These are phyloP conservation scores for Luperina nickerlii DNA, from an alignment of 2,888 invertebrate species.

Conservation along the genomic window DNA sequence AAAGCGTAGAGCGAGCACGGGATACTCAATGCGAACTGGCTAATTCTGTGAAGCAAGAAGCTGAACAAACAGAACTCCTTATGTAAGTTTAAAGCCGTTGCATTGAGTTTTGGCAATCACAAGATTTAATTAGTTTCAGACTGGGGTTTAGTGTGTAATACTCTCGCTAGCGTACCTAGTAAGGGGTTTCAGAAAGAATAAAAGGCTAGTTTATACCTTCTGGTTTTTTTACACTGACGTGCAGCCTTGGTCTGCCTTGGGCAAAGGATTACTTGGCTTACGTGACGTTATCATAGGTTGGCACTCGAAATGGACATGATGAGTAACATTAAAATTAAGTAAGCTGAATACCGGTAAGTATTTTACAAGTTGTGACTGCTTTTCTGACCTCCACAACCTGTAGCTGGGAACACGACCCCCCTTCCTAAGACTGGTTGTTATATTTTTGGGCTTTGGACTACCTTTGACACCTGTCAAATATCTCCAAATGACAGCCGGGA, in stretches of 20 bases:
- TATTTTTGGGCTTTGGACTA: background rate
- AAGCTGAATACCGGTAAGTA: too few relatives aligned
- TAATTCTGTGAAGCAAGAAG: constrained; percentile 70
- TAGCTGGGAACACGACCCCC: too few relatives aligned
- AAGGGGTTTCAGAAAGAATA: too few relatives aligned
- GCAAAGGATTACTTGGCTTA: background rate
- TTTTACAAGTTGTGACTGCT: too few relatives aligned
- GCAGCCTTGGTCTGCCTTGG: background rate
- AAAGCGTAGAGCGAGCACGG: constrained; percentile 69
- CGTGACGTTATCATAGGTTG: background rate
- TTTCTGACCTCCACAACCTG: too few relatives aligned
- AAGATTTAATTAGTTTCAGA: constrained; percentile 10
- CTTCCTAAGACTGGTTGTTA: too few relatives aligned
- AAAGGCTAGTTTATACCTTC: background rate
- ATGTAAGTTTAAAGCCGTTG: constrained; percentile 62
- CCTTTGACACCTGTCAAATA: background rate
- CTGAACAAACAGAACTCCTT: constrained; percentile 70
- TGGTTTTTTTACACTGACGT: too few relatives aligned
- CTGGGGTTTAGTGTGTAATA: background rate
- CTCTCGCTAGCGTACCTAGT: background rate
- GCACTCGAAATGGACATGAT: background rate
- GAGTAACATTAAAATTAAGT: background rate
- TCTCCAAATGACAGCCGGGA: background rate
- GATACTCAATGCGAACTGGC: constrained; percentile 67
- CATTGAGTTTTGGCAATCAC: background rate